Evolutionary conservation across 92 coral and sea anemone genomes (phyloP).

Genomic region (Phymanthus crucifer): DNA sequence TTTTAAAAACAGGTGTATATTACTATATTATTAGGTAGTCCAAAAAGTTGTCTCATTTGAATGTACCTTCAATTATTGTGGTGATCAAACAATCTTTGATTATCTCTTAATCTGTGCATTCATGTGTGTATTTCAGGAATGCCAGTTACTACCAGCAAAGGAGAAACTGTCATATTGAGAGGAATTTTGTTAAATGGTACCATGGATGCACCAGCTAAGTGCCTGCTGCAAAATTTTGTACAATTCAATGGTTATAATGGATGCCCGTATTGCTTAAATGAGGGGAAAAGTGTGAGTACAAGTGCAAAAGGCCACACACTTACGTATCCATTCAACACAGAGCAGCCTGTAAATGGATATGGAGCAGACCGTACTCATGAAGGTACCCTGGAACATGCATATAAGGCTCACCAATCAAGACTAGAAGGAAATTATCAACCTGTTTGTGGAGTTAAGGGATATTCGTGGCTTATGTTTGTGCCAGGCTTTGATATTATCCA

Average conservation of each 20-base stretch:
- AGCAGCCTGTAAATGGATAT: slow-evolving; percentile 42
- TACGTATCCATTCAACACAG: slow-evolving; percentile 51
- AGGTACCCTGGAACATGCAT: slow-evolving; percentile 49
- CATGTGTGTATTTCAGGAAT: slow-evolving; percentile 33
- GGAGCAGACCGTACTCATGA: slow-evolving; percentile 46
- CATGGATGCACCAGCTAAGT: slow-evolving; percentile 70
- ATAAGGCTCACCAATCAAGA: slow-evolving; percentile 49
- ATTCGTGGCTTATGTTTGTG: slow-evolving; percentile 64
- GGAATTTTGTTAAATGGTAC: slow-evolving; percentile 52
- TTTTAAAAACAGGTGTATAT: no score
- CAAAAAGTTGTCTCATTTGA: no score
- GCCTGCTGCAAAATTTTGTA: slow-evolving; percentile 52
- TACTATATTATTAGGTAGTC: no score
- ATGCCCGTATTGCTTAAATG: slow-evolving; percentile 58
- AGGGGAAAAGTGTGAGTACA: slow-evolving; percentile 46
- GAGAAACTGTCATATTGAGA: slow-evolving; percentile 19
- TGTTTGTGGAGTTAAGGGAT: slow-evolving; percentile 65
- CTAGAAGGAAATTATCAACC: slow-evolving; percentile 44
- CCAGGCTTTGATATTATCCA: slow-evolving; percentile 69
- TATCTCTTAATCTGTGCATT: background rate
- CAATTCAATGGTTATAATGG: slow-evolving; percentile 68
- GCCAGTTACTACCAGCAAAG: slow-evolving; percentile 18
- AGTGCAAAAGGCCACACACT: slow-evolving; percentile 49
- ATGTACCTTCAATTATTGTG: no score
- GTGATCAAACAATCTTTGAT: background rate